These are phyloP conservation scores for Bucorvus abyssinicus DNA, from an alignment of 2,797 vertebrate genomes.

Conservation along the genomic window DNA sequence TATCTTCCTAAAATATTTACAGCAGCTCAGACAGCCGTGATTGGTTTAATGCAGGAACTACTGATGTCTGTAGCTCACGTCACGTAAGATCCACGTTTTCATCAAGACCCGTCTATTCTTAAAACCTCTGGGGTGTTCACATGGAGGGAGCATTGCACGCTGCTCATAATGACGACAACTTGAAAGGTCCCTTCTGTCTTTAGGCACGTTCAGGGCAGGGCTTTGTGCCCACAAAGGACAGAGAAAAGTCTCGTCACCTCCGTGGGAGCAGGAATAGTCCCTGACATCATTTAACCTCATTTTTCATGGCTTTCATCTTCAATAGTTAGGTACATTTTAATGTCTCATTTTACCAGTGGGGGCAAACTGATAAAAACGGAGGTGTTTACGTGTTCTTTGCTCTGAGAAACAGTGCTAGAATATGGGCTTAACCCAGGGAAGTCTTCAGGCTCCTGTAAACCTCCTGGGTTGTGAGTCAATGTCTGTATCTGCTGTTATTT, in stretches of 20 bases:
- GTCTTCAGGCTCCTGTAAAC: not conserved
- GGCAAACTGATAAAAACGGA: not conserved
- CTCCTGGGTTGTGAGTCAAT: slow-evolving; percentile 8
- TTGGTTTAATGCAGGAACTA: not conserved
- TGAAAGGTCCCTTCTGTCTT: not conserved
- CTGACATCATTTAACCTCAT: not conserved
- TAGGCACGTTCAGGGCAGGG: not conserved
- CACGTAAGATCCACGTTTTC: not conserved
- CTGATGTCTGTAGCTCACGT: not conserved
- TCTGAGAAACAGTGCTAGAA: not conserved
- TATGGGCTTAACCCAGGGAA: not conserved
- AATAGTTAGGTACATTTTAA: not conserved
- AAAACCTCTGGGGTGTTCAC: not conserved
- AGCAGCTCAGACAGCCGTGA: not conserved
- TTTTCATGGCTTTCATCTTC: not conserved
- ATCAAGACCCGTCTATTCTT: not conserved
- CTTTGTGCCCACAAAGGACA: not conserved
- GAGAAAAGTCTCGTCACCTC: not conserved
- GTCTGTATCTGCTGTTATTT: slow-evolving; percentile 40
- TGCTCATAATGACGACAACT: not conserved
- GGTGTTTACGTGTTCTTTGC: not conserved
- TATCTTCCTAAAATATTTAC: slow-evolving; percentile 6
- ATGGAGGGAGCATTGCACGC: not conserved
- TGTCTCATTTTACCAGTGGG: not conserved
- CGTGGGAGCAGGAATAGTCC: not conserved